These are phyloP conservation scores for Buceros bicornis DNA, from an alignment of 2,797 vertebrate genomes.

Conservation along the genomic window DNA sequence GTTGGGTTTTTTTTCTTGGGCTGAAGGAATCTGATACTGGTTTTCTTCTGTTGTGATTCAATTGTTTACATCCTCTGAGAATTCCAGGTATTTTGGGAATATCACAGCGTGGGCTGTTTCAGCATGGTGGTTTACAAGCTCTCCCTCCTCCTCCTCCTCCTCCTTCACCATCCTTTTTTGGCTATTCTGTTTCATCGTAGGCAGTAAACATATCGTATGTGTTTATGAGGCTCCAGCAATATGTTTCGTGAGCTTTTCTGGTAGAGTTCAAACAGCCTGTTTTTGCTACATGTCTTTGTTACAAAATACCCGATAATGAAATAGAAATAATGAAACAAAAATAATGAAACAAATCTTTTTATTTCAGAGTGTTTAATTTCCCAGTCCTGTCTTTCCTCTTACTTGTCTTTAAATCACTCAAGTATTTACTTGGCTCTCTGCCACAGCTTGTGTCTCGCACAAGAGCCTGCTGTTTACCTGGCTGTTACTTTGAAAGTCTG, in stretches of 20 bases:
- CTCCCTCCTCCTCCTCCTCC: not conserved
- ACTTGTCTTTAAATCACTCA: not conserved
- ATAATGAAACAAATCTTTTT: not conserved
- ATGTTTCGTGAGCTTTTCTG: not conserved
- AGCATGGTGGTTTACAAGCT: not conserved
- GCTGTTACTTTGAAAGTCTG: not conserved
- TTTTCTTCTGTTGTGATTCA: not conserved
- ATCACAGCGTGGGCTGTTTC: not conserved
- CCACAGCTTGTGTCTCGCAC: not conserved
- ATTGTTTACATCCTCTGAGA: not conserved
- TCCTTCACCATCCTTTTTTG: not conserved
- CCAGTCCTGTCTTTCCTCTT: not conserved
- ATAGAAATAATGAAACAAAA: slow-evolving; percentile 44
- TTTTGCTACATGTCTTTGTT: slow-evolving; percentile 8
- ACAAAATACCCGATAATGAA: not conserved
- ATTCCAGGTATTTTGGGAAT: not conserved
- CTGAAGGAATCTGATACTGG: not conserved
- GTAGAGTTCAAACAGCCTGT: not conserved
- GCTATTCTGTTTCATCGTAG: not conserved
- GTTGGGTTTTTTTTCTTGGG: fast-evolving
- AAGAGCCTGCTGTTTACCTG: not conserved
- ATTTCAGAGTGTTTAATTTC: slow-evolving; percentile 57
- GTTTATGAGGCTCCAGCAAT: not conserved
- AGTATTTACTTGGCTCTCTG: slow-evolving; percentile 2
- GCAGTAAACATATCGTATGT: not conserved